These are phyloP conservation scores for Lycaon pictus DNA, from an alignment of 2,113 vertebrate genomes.

Conservation along the genomic window DNA sequence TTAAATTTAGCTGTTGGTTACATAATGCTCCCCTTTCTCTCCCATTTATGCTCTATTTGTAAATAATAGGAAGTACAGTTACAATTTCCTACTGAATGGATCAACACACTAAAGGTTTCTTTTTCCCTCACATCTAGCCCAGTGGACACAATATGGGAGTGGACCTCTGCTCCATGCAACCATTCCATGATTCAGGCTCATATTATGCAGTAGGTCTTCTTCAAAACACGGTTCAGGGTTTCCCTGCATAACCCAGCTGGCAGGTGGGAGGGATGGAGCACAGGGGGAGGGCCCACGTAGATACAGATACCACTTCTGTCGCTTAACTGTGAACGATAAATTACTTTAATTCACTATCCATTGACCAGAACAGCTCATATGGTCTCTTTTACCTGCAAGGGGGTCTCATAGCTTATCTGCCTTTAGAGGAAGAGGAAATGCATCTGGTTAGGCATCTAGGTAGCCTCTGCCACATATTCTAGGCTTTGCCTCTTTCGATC, in stretches of 20 bases:
- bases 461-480: background rate
- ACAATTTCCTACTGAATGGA: background rate
- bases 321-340: background rate
- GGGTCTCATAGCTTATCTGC: background rate
- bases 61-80: background rate
- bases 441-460: background rate
- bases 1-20: background rate
- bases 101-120: background rate
- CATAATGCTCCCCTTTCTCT: no score
- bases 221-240: background rate
- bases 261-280: background rate
- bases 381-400: background rate
- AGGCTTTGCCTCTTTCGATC: background rate
- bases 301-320: background rate
- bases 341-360: background rate
- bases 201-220: background rate
- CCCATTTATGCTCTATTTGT: background rate
- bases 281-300: background rate
- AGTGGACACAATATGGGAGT: background rate
- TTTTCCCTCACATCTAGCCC: background rate
- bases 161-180: background rate
- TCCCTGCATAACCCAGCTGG: background rate
- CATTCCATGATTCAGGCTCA: background rate
- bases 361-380: background rate
- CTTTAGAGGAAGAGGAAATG: background rate